A percentile compares a stretch with the other conserved stretches of the same genome.
These are phyloP conservation scores for Dynastes tityus DNA, from an alignment of 2,888 invertebrate genomes.

Conservation along the genomic window DNA sequence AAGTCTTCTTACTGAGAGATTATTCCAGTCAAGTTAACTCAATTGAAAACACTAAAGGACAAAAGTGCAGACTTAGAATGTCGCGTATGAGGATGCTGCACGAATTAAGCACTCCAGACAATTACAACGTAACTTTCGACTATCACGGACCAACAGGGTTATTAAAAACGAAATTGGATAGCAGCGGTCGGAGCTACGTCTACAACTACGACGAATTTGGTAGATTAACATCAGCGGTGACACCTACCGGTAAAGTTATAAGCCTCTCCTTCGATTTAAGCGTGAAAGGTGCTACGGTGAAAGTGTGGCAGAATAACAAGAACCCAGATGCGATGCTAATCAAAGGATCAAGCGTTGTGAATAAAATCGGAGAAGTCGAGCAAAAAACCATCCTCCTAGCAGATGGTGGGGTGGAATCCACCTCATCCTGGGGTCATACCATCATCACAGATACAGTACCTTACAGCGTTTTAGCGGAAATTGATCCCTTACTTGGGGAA, in stretches of 20 bases:
- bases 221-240: constrained; percentile 90
- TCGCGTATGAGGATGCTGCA: constrained; percentile 94
- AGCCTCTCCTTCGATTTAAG: constrained; percentile 92
- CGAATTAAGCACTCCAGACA: constrained; percentile 92
- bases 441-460: constrained; percentile 93
- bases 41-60: constrained; percentile 94
- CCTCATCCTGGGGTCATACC: constrained; percentile 90
- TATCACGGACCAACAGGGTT: constrained; percentile 94
- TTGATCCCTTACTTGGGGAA: constrained; percentile 89
- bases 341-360: constrained; percentile 89
- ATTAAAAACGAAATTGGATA: constrained; percentile 90
- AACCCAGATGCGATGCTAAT: constrained; percentile 90
- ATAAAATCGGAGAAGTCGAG: constrained; percentile 87
- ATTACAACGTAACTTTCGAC: constrained; percentile 94
- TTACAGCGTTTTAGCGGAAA: constrained; percentile 90
- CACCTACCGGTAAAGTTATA: constrained; percentile 96
- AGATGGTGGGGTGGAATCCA: constrained; percentile 87
- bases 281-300: constrained; percentile 90
- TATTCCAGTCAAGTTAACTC: constrained; percentile 93
- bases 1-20: constrained; percentile 87
- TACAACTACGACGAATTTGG: constrained; percentile 98
- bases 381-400: constrained; percentile 85
- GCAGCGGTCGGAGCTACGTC: constrained; percentile 91
- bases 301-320: constrained; percentile 86
- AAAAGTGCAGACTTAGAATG: constrained; percentile 92